phyloP scores from a whole-genome alignment of 2,797 vertebrate species.

The Arctocebus calabarensis region DNA sequence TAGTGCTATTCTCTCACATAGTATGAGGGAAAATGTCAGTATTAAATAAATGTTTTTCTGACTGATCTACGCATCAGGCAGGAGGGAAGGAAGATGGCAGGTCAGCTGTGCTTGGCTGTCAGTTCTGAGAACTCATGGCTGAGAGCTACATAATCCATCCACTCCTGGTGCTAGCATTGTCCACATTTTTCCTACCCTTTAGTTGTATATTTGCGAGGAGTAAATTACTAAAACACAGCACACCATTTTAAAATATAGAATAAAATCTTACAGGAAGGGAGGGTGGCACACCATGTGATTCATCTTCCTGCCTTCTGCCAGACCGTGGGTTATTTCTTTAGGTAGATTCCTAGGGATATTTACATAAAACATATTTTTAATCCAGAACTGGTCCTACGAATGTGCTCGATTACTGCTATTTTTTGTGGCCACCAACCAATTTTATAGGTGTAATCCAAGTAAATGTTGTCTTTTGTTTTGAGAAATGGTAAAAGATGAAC shows the following conservation, averaged over 20 bases:
- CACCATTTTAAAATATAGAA: background rate
- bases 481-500: background rate
- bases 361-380: background rate
- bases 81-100: background rate
- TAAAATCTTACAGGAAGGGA: background rate
- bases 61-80: background rate
- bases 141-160: background rate
- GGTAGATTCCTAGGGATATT: background rate
- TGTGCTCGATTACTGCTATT: background rate
- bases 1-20: background rate
- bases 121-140: background rate
- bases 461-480: background rate
- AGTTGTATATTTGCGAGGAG: background rate
- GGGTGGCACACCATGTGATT: background rate
- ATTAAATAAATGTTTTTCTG: constrained; percentile 27
- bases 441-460: constrained; percentile 9
- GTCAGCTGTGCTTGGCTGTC: background rate
- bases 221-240: background rate
- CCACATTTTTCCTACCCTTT: background rate
- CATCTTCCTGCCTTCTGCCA: background rate
- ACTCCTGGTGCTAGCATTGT: background rate
- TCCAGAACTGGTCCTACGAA: background rate
- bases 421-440: background rate
- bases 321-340: background rate
- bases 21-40: constrained; percentile 30